Evolutionary conservation across 92 coral and sea anemone genomes (phyloP).

Genomic region (Parazoanthus darwini): DNA sequence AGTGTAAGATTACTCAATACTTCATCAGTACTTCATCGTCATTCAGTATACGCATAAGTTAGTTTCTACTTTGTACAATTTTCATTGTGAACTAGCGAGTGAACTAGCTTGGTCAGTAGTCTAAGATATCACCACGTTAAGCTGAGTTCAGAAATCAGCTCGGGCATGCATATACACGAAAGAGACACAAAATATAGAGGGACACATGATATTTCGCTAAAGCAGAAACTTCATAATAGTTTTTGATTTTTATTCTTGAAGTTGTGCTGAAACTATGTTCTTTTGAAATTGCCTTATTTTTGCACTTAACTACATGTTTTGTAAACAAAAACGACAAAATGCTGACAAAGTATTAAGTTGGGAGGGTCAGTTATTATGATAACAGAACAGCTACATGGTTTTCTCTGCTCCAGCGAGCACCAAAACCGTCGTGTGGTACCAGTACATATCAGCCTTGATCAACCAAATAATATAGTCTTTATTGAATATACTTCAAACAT

Average conservation of each 20-base stretch:
- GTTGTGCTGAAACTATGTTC: background rate
- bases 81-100: too few relatives aligned
- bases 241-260: too few relatives aligned
- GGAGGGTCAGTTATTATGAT: too few relatives aligned
- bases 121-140: background rate
- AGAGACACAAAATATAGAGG: too few relatives aligned
- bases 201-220: too few relatives aligned
- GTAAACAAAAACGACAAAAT: background rate
- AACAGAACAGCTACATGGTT: background rate
- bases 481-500: too few relatives aligned
- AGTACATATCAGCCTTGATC: background rate
- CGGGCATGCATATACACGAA: too few relatives aligned
- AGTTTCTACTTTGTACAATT: background rate
- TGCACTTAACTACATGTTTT: background rate
- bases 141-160: too few relatives aligned
- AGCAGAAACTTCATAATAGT: too few relatives aligned
- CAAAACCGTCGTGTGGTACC: too few relatives aligned
- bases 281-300: too few relatives aligned
- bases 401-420: background rate
- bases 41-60: background rate
- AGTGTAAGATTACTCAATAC: too few relatives aligned
- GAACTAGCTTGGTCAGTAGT: background rate
- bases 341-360: background rate
- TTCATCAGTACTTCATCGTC: background rate
- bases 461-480: background rate